Percentiles rank a stretch among this genome's conserved stretches.
phyloP scores from a whole-genome alignment of 2,113 vertebrate species.

The Anolis carolinensis region DNA sequence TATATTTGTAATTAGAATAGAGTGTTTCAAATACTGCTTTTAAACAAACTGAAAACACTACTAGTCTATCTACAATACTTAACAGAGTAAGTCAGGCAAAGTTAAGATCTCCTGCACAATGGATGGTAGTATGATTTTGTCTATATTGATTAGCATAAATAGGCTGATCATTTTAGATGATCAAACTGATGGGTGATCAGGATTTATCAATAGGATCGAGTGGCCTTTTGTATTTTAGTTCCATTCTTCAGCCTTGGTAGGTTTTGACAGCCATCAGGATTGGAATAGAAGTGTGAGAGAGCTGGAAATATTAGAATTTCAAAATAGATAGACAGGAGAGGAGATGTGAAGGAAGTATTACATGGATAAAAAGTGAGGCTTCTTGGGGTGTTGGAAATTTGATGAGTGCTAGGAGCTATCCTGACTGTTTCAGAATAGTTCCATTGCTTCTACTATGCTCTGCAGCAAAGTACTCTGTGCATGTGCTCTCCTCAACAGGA shows the following conservation, averaged over 20 bases:
- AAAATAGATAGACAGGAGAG: not conserved
- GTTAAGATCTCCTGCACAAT: not conserved
- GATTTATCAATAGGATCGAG: not conserved
- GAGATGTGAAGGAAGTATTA: not conserved
- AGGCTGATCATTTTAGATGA: not conserved
- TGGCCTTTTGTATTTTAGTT: not conserved
- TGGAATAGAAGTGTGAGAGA: too few species aligned
- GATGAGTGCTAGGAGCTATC: not conserved
- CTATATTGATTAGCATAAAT: not conserved
- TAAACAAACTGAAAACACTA: not conserved
- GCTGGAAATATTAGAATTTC: not conserved
- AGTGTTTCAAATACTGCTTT: not conserved
- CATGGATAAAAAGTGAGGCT: not conserved
- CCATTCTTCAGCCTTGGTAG: not conserved
- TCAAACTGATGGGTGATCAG: not conserved
- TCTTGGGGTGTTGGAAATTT: not conserved
- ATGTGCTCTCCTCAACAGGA: not conserved
- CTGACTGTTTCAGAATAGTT: not conserved
- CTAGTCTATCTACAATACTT: not conserved
- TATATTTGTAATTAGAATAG: not conserved
- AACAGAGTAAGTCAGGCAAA: not conserved
- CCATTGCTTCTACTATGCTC: not conserved
- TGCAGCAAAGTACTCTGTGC: not conserved
- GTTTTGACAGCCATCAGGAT: not conserved
- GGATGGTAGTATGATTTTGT: not conserved